Percentiles rank a stretch among this genome's conserved stretches.
phyloP scores from a whole-genome alignment of 2,888 invertebrate genomes.

The Cryptophagus acutangulus region DNA sequence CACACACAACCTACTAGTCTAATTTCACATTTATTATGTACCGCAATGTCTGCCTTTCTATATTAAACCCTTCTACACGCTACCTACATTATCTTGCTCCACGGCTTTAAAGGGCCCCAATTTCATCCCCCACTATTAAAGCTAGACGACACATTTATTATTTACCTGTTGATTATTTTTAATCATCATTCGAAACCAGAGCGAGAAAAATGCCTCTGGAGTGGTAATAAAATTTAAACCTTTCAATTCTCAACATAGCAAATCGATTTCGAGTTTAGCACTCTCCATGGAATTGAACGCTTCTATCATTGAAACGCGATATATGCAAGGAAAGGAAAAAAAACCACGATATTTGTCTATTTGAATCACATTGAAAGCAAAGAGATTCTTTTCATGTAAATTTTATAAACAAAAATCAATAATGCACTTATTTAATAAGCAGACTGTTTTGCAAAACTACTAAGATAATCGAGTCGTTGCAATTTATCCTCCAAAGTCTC shows the following conservation, averaged over 20 bases:
- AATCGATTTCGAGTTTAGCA: constrained; percentile 24
- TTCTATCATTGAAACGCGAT: constrained; percentile 1
- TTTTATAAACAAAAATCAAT: neutral
- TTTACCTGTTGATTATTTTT: no score
- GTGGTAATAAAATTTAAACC: constrained; percentile 28
- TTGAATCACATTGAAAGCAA: neutral
- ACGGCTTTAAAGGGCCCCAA: no score
- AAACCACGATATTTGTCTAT: neutral
- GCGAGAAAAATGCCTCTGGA: no score
- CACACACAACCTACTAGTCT: no score
- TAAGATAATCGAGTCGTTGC: constrained; percentile 30
- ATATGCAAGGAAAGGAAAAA: neutral
- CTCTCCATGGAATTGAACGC: constrained; percentile 14
- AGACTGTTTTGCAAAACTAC: constrained; percentile 16
- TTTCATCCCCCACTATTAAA: no score
- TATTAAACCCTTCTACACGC: no score
- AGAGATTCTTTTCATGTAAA: neutral
- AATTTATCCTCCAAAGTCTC: constrained; percentile 34
- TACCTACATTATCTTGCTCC: no score
- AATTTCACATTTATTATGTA: no score
- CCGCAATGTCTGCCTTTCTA: no score
- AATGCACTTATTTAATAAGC: neutral
- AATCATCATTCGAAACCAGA: no score
- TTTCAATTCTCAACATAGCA: constrained; percentile 24
- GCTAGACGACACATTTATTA: no score